Base-by-base conservation (phyloP, 2,113 vertebrate species). In the Colistium nudipinnis region DNA sequence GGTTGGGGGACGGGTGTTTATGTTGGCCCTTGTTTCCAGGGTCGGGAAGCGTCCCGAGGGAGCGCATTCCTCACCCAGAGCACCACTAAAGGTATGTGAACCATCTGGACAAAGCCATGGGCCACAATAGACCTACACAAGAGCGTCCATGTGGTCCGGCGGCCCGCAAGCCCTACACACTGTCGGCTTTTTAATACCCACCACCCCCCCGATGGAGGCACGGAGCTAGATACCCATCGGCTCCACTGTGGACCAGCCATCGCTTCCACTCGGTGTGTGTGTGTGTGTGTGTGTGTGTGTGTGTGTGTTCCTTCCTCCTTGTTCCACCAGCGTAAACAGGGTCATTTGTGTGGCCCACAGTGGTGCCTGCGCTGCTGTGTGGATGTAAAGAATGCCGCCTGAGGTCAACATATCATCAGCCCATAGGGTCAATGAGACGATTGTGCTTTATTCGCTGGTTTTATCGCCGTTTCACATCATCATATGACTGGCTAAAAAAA, bases 81-180 rank as follows among this genome's bases (percentile, higher is more conserved):
- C 88, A 82, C 78, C 81, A 90, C 89, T 93, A 84, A 89, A 93
- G 91, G 89, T 93, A 92, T 93, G 91, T 87, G 82, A 95, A 93
- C 92, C 92, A 94, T 94, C 93, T 94, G 93, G 91, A 89, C 92
- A 92, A 88, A 90, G 87, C 84, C 84, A 83, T 48, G 62, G 83
- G 90, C 83, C 89, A 92, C 91, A 92, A 93, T 91, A 84, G 90
- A 73, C 81, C 87, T 80, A 92, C 82, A 90, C 85, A 92, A 66
- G 57, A 74, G 62, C 16, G 28, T 79, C 87, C 70, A 79, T 81
- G 76, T 70, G 63, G 69, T 62, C 72, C 47, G 51, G 31, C 2
- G 31, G 44, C 62, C 64, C 52, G 73, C 59, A 59, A 35, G 62
- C 28, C n/a, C 64, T 45, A 62, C 64, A 44, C 72, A 72, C 63